These are phyloP conservation scores for Grammatotria lemairii DNA, from an alignment of 2,113 vertebrate genomes.

Conservation along the genomic window DNA sequence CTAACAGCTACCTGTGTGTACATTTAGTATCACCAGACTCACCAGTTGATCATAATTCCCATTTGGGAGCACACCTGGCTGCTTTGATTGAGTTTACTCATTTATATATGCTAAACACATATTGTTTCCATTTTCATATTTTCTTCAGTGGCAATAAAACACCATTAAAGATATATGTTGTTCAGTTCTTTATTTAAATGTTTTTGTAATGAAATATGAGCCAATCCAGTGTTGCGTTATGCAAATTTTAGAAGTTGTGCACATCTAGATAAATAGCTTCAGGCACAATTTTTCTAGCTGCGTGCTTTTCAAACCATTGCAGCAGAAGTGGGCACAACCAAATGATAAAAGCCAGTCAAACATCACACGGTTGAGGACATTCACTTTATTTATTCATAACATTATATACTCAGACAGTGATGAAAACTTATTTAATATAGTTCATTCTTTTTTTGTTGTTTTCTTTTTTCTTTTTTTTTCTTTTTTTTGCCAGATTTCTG, in stretches of 20 bases:
- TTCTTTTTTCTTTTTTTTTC: not conserved
- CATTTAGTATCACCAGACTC: not conserved
- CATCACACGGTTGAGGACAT: not conserved
- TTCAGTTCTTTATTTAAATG: not conserved
- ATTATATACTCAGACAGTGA: not conserved
- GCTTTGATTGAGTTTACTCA: not conserved
- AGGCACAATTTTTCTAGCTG: not conserved
- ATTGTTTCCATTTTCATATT: not conserved
- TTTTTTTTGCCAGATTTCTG: not conserved
- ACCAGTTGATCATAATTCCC: not conserved
- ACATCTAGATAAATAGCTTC: not conserved
- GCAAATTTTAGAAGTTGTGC: not conserved
- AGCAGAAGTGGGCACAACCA: not conserved
- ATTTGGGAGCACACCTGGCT: not conserved
- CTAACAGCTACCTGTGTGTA: not conserved
- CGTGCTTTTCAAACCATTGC: not conserved
- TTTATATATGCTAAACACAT: not conserved
- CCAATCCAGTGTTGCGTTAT: not conserved
- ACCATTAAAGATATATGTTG: not conserved
- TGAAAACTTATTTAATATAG: not conserved
- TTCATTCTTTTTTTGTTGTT: not conserved
- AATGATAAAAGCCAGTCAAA: not conserved
- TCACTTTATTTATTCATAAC: not conserved
- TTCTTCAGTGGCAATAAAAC: not conserved
- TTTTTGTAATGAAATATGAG: not conserved